Percentiles rank a stretch among this genome's conserved stretches.
These are phyloP conservation scores for Coreius guichenoti DNA, from an alignment of 2,797 vertebrate species.

Conservation along the genomic window DNA sequence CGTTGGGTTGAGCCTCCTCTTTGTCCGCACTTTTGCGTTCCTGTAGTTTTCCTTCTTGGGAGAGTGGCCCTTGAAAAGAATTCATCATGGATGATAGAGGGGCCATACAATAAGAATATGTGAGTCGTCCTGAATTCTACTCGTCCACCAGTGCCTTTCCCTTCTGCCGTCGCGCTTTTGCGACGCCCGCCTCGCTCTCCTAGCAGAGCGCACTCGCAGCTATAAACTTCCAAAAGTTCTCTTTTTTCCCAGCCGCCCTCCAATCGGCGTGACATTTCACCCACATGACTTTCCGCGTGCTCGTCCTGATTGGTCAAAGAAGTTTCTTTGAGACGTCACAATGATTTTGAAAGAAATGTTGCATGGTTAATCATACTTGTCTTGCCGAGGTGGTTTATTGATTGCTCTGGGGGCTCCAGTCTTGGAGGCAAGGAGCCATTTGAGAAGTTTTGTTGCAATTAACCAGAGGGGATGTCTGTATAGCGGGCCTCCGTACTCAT, in stretches of 20 bases:
- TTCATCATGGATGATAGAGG: conserved; percentile 83
- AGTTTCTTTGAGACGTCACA: conserved; percentile 59
- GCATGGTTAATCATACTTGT: conserved; percentile 65
- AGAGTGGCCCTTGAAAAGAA: conserved; percentile 77
- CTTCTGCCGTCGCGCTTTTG: conserved; percentile 57
- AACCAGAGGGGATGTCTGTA: conserved; percentile 56
- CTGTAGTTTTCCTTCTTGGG: conserved; percentile 69
- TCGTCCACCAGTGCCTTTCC: conserved; percentile 20
- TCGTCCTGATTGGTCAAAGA: conserved; percentile 72
- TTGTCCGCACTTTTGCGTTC: conserved; percentile 65
- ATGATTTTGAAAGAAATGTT: conserved; percentile 65
- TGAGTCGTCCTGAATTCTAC: conserved; percentile 58
- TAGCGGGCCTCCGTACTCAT: conserved; percentile 41
- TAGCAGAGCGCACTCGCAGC: conserved; percentile 60
- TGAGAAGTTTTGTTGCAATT: conserved; percentile 64
- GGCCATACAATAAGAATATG: conserved; percentile 79
- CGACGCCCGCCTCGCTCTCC: conserved; percentile 62
- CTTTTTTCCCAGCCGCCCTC: conserved; percentile 77
- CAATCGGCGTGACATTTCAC: conserved; percentile 69
- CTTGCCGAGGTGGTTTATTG: conserved; percentile 65
- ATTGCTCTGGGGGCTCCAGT: conserved; percentile 64
- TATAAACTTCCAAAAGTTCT: conserved; percentile 71
- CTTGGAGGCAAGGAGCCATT: conserved; percentile 48
- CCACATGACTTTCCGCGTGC: conserved; percentile 69
- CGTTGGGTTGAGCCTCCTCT: conserved; percentile 67